Evolutionary conservation across 1,140 invertebrate species (phyloP).

Genomic region (Scaptomyza graminum): DNA sequence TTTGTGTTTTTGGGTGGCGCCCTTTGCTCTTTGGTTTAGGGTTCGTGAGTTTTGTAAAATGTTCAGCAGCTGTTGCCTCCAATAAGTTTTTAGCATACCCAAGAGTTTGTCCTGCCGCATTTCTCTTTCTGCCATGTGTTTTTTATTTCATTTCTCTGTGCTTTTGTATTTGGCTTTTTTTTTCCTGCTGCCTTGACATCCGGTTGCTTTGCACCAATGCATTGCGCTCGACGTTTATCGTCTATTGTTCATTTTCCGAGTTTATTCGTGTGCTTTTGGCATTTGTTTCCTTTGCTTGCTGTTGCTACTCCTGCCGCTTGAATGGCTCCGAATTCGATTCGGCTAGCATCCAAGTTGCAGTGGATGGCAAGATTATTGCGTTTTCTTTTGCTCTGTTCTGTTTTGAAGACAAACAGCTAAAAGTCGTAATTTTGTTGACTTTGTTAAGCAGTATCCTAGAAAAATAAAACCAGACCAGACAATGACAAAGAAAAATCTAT

Average conservation of each 20-base stretch:
- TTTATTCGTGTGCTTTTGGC: conserved; percentile 53
- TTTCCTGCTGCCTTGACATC: conserved; percentile 51
- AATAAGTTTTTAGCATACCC: conserved; percentile 76
- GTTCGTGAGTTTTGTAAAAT: conserved; percentile 57
- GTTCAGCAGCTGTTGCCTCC: conserved; percentile 69
- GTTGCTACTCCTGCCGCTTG: conserved; percentile 51
- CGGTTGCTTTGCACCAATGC: conserved; percentile 69
- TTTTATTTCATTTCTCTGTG: neutral
- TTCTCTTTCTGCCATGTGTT: neutral
- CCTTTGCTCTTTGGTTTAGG: neutral
- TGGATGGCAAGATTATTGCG: conserved; percentile 59
- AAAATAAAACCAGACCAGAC: neutral
- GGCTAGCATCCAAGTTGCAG: conserved; percentile 29
- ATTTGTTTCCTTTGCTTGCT: conserved; percentile 70
- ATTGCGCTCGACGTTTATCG: conserved; percentile 56
- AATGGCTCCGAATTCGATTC: conserved; percentile 61
- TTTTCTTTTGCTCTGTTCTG: conserved; percentile 34
- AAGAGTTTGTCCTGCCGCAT: conserved; percentile 16
- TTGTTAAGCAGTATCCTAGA: neutral
- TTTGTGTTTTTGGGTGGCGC: conserved; percentile 39
- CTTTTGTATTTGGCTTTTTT: conserved; percentile 17
- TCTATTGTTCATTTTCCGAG: conserved; percentile 41
- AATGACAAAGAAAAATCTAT: too few relatives aligned
- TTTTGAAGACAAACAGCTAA: conserved; percentile 49
- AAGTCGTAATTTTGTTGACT: conserved; percentile 1